phyloP scores from a whole-genome alignment of 2,113 vertebrate genomes.

The Platichthys stellatus region DNA sequence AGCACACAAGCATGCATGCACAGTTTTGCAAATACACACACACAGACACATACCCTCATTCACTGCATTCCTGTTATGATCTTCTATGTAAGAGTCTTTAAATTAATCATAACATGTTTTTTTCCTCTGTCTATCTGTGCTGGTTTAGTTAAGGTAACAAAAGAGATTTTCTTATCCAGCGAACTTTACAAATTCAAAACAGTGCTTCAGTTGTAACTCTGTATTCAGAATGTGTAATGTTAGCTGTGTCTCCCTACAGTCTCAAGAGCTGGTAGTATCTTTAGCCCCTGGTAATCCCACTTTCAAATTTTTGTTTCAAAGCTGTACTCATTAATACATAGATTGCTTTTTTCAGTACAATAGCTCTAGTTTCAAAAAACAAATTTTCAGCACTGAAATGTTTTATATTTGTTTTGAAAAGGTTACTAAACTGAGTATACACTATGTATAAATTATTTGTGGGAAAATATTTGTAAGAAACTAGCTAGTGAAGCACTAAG shows the following conservation, averaged over 20 bases:
- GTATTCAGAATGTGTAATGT: neutral
- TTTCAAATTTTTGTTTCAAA: neutral
- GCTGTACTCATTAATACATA: neutral
- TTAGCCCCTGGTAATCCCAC: neutral
- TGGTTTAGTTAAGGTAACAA: slow-evolving; percentile 48
- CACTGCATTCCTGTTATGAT: slow-evolving; percentile 53
- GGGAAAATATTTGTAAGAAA: too few species aligned
- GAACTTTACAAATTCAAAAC: slow-evolving; percentile 17
- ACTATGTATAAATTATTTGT: too few species aligned
- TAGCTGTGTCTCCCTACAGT: slow-evolving; percentile 4
- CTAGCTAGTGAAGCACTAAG: too few species aligned
- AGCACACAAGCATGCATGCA: slow-evolving; percentile 37
- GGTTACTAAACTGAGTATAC: too few species aligned
- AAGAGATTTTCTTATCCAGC: slow-evolving; percentile 43
- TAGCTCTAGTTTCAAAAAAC: neutral
- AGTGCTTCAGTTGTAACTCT: neutral
- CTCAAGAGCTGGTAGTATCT: neutral
- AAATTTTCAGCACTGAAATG: neutral
- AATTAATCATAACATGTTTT: slow-evolving; percentile 68
- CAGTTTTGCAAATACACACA: slow-evolving; percentile 17
- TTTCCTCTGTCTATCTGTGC: slow-evolving; percentile 58
- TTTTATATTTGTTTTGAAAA: neutral
- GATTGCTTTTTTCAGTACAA: neutral
- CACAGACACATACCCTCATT: neutral
- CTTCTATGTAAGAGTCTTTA: slow-evolving; percentile 38